These are phyloP conservation scores for Thereuonema tuberculata DNA, from an alignment of 1,140 invertebrate species.

Conservation along the genomic window DNA sequence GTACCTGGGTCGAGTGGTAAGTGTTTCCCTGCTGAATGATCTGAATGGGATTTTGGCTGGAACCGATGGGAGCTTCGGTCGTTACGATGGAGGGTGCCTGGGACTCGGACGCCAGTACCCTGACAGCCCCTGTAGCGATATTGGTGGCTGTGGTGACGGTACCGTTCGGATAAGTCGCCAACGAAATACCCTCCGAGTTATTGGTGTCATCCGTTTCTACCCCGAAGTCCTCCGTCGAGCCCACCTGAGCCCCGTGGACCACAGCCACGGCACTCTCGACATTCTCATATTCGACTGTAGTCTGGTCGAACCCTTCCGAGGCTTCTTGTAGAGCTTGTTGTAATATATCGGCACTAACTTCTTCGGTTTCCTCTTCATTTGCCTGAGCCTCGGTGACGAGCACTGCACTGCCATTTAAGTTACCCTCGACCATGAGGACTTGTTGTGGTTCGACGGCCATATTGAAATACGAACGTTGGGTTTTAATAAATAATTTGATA, in stretches of 20 bases:
- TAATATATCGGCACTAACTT: constrained; percentile 29
- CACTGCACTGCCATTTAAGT: neutral
- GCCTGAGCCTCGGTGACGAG: neutral
- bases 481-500: neutral
- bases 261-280: constrained; percentile 19
- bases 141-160: neutral
- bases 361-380: constrained; percentile 14
- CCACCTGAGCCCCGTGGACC: constrained; percentile 14
- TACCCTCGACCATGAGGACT: constrained; percentile 10
- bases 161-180: neutral
- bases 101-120: constrained; percentile 21
- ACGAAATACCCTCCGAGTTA: neutral
- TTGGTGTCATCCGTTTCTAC: constrained; percentile 11
- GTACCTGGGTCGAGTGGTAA: constrained; percentile 41
- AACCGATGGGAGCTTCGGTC: constrained; percentile 37
- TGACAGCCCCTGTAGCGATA: constrained; percentile 14
- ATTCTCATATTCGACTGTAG: constrained; percentile 13
- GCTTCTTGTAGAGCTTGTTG: constrained; percentile 31
- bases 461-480: neutral
- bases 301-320: constrained; percentile 14
- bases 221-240: neutral
- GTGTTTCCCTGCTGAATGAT: constrained; percentile 46
- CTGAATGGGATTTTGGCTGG: constrained; percentile 47
- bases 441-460: constrained; percentile 6
- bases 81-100: constrained; percentile 29